phyloP scores from a whole-genome alignment of 2,888 invertebrate species.

The Platynereis dumerilii region DNA sequence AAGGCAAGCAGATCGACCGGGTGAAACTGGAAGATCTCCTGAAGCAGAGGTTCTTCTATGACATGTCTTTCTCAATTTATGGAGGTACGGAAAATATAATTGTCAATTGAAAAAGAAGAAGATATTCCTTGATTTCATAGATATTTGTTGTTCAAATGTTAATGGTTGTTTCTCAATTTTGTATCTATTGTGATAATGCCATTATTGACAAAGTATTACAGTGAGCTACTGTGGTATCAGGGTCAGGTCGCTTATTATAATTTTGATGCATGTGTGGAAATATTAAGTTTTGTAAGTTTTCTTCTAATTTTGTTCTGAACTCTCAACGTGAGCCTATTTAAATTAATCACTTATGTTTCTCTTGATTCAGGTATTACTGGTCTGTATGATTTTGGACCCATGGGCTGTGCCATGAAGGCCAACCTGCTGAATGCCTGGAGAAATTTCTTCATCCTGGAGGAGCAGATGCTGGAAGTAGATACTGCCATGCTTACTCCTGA shows the following conservation, averaged over 20 bases:
- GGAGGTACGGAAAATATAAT: conserved; percentile 82
- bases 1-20: conserved; percentile 75
- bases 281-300: no score
- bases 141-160: no score
- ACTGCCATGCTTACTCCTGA: conserved; percentile 98
- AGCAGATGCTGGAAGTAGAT: conserved; percentile 98
- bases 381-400: conserved; percentile 98
- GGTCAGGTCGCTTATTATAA: no score
- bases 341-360: no score
- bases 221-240: no score
- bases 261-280: no score
- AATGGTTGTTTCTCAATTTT: no score
- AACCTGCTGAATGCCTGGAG: conserved; percentile 94
- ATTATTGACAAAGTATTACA: no score
- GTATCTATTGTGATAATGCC: no score
- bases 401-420: conserved; percentile 98
- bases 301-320: no score
- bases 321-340: no score
- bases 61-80: conserved; percentile 99
- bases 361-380: conserved; percentile 69
- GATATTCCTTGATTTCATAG: no score
- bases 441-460: conserved; percentile 93
- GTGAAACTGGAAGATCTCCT: conserved; percentile 95
- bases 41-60: conserved; percentile 95
- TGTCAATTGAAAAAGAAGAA: background rate